Evolutionary conservation across 1,140 invertebrate genomes (phyloP).

Genomic region (Drosophila fuyamai): DNA sequence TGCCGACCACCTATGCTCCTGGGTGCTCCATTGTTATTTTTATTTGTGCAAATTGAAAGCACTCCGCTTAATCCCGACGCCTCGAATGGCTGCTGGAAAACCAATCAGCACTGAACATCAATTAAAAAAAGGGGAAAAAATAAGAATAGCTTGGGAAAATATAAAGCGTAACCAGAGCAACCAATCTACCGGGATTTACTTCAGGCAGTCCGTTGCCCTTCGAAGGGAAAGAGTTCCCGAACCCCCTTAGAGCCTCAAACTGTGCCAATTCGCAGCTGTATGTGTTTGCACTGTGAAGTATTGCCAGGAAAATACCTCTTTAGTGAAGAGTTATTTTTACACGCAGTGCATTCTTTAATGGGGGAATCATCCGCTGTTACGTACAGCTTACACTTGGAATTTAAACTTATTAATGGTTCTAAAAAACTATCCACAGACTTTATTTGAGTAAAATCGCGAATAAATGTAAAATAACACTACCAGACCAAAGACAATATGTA

Average conservation of each 20-base stretch:
- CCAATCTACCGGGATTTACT: conserved; percentile 35
- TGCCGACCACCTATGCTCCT: conserved; percentile 20
- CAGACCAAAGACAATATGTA: too few species aligned
- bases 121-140: conserved; percentile 47
- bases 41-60: conserved; percentile 73
- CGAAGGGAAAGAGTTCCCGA: conserved; percentile 1
- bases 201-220: conserved; percentile 5
- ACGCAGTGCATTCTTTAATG: neutral
- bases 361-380: too few species aligned
- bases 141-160: conserved; percentile 16
- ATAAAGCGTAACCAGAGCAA: conserved; percentile 31
- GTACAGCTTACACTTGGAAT: too few species aligned
- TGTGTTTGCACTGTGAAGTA: neutral
- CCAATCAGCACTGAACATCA: conserved; percentile 63
- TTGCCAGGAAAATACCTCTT: neutral
- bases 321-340: neutral
- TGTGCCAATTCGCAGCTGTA: conserved; percentile 17
- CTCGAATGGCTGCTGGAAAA: conserved; percentile 51
- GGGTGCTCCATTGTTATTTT: conserved; percentile 41
- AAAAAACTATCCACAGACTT: too few species aligned
- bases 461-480: too few species aligned
- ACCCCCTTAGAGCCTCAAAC: conserved; percentile 34
- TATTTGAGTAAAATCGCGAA: too few species aligned
- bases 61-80: conserved; percentile 62
- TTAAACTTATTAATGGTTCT: too few species aligned